Percentiles rank a stretch among this genome's conserved stretches.
Conservation (phyloP, 2,797 vertebrate genomes). For the Smutsia temminckii region DNA sequence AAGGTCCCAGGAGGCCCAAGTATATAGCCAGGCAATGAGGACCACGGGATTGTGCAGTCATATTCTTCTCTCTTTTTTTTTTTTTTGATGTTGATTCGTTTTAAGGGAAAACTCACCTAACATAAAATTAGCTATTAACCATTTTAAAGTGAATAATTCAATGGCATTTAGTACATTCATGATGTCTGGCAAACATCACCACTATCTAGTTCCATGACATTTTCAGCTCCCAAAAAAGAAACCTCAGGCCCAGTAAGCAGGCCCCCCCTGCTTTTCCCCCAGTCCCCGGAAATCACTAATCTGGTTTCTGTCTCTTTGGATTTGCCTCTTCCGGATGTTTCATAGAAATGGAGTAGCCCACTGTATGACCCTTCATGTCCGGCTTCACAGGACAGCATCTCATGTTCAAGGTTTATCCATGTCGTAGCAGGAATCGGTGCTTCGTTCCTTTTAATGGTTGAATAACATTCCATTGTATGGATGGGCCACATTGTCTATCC, state of each 20-base stretch:
- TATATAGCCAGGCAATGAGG: not conserved
- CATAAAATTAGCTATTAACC: not conserved
- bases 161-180: not conserved
- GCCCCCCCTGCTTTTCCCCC: not conserved
- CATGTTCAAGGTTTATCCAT: not conserved
- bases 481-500: no score
- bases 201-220: not conserved
- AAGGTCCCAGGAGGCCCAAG: not conserved
- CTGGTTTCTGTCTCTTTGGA: not conserved
- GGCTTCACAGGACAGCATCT: not conserved
- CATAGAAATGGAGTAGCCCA: not conserved
- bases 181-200: no score
- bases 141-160: not conserved
- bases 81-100: not conserved
- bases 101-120: no score
- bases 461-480: not conserved
- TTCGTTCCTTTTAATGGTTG: not conserved
- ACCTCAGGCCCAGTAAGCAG: no score
- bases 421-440: not conserved
- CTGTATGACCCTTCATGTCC: accelerated
- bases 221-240: not conserved
- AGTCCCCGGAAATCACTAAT: not conserved
- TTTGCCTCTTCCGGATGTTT: not conserved
- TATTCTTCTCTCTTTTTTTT: not conserved
- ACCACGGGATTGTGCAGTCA: accelerated